Evolutionary conservation across 92 coral and sea anemone genomes (phyloP).

Genomic region (Porites lobata): DNA sequence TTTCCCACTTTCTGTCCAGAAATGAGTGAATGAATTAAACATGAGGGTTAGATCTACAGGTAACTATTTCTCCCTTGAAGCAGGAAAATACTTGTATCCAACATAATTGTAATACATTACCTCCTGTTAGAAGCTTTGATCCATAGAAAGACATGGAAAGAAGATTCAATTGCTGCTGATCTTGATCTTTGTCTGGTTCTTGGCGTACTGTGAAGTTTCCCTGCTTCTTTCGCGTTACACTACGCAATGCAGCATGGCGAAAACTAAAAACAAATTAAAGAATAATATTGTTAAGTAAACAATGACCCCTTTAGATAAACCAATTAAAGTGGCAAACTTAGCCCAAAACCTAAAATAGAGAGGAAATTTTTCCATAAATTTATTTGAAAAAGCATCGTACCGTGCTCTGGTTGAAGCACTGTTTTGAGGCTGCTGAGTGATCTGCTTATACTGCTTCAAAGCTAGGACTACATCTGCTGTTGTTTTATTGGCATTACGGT

Average conservation of each 20-base stretch:
- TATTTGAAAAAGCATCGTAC: constrained; percentile 18
- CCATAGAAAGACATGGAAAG: constrained; percentile 64
- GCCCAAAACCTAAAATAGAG: no score
- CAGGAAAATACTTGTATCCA: no score
- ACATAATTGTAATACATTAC: neutral
- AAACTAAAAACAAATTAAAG: constrained; percentile 45
- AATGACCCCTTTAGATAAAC: no score
- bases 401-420: constrained; percentile 75
- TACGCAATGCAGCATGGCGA: constrained; percentile 81
- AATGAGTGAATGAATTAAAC: no score
- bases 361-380: no score
- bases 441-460: constrained; percentile 72
- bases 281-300: neutral
- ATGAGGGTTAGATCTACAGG: no score
- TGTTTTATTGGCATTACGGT: constrained; percentile 81
- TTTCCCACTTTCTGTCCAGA: no score
- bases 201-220: constrained; percentile 35
- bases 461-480: constrained; percentile 81
- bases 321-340: no score
- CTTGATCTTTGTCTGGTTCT: constrained; percentile 52
- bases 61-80: no score
- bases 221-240: constrained; percentile 59
- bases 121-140: constrained; percentile 52
- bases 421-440: constrained; percentile 76
- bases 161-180: constrained; percentile 52